Evolutionary conservation across 1,140 invertebrate species (phyloP).

Genomic region (Vanessa atalanta): DNA sequence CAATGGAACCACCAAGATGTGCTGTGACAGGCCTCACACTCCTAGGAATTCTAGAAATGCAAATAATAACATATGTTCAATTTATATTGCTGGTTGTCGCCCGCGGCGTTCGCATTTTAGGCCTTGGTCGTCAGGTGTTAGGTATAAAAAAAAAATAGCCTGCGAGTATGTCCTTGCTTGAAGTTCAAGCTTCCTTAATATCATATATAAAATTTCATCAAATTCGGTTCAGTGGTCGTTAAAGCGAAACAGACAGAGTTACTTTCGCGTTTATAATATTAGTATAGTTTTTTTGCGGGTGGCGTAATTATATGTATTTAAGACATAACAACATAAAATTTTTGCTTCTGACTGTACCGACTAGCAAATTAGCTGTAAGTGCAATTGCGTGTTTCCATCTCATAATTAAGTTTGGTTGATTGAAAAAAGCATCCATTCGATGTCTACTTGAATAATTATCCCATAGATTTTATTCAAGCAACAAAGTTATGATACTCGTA

Average conservation of each 20-base stretch:
- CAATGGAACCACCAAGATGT: too few relatives aligned
- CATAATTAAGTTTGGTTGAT: constrained; percentile 18
- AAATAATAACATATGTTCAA: background rate
- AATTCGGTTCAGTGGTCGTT: too few relatives aligned
- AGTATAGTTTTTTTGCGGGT: background rate
- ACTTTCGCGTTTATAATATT: too few relatives aligned
- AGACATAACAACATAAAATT: background rate
- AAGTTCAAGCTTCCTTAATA: too few relatives aligned
- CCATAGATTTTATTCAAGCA: background rate
- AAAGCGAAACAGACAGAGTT: too few relatives aligned
- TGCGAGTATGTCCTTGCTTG: too few relatives aligned
- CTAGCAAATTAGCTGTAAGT: constrained; percentile 6
- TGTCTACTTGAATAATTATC: constrained; percentile 9
- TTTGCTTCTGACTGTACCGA: background rate
- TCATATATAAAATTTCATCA: too few relatives aligned
- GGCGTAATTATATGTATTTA: background rate
- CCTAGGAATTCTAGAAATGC: background rate
- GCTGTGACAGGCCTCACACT: too few relatives aligned
- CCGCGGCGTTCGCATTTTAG: too few relatives aligned
- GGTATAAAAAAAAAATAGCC: too few relatives aligned
- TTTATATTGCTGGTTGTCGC: background rate
- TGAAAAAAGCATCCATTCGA: constrained; percentile 10
- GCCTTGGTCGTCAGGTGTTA: too few relatives aligned
- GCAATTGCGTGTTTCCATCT: constrained; percentile 7
- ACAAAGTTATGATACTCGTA: background rate